Percentiles rank a stretch among this genome's conserved stretches.
Conservation (phyloP, 2,113 vertebrate species). For the Indicator maculatus region DNA sequence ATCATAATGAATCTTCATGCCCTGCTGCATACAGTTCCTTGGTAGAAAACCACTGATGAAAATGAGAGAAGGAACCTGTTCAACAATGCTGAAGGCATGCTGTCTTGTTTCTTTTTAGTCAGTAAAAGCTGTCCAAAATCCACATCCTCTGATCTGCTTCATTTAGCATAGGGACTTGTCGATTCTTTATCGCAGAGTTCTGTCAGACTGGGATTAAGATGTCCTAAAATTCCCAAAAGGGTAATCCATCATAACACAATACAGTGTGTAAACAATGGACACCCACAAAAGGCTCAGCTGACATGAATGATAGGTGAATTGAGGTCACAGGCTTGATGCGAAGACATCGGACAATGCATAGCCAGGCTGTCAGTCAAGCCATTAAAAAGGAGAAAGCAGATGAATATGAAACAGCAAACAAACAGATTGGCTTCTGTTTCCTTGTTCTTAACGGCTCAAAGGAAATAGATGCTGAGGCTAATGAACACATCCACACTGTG, state of each 20-base stretch:
- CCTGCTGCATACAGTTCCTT: not conserved
- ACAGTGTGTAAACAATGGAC: conserved; percentile 64
- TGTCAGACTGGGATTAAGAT: conserved; percentile 80
- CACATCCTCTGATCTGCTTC: conserved; percentile 55
- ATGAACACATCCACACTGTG: conserved; percentile 36
- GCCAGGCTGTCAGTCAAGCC: conserved; percentile 68
- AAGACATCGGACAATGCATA: conserved; percentile 56
- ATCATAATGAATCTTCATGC: not conserved
- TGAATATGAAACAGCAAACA: conserved; percentile 75
- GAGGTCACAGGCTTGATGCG: conserved; percentile 55
- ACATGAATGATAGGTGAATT: conserved; percentile 70
- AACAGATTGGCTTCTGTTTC: conserved; percentile 67
- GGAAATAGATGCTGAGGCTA: conserved; percentile 46
- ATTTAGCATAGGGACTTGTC: conserved; percentile 66
- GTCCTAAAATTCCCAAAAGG: conserved; percentile 72
- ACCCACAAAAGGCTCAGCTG: conserved; percentile 66
- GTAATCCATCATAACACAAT: conserved; percentile 79
- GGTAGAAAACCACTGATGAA: not conserved
- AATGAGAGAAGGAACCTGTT: conserved; percentile 40
- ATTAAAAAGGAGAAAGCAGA: conserved; percentile 31
- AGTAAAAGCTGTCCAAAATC: conserved; percentile 73
- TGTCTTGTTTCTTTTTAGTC: conserved; percentile 29
- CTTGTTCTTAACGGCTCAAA: conserved; percentile 49
- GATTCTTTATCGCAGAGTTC: conserved; percentile 74
- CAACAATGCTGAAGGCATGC: not conserved